phyloP scores from a whole-genome alignment of 2,888 invertebrate species.

The Conus canariensis region DNA sequence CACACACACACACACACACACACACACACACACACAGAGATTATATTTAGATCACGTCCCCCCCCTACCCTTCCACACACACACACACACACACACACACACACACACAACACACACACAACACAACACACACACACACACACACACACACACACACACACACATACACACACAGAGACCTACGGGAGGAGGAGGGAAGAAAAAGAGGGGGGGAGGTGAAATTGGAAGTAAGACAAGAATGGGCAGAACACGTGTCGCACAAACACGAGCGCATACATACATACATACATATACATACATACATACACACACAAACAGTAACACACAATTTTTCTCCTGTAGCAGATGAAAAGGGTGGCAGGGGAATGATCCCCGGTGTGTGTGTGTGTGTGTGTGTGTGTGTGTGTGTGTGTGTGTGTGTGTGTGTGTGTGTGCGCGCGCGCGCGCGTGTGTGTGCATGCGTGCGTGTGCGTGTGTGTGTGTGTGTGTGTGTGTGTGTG shows the following conservation, averaged over 20 bases:
- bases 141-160: slow-evolving; percentile 23
- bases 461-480: not conserved
- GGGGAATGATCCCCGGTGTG: not conserved
- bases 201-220: not conserved
- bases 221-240: not conserved
- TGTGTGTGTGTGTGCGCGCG: not conserved
- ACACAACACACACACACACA: not conserved
- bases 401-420: not conserved
- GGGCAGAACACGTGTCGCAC: not conserved
- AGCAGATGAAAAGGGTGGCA: too few species aligned
- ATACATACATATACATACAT: not conserved
- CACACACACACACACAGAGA: slow-evolving; percentile 11
- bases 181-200: not conserved
- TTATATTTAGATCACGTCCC: too few species aligned
- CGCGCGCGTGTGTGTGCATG: not conserved
- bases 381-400: slow-evolving; percentile 13
- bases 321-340: not conserved
- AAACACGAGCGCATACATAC: not conserved
- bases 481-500: not conserved
- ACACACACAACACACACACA: too few species aligned
- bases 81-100: too few species aligned
- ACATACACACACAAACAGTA: not conserved
- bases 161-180: not conserved
- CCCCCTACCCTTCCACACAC: too few species aligned
- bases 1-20: not conserved